These are phyloP conservation scores for Mus musculus DNA, from an alignment of 2,113 vertebrate genomes.

Conservation along the genomic window GRCm39 chr5:85880501-85881000, in stretches of 20 bases:
- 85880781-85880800: not conserved
- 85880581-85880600: not conserved
- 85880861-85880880: not conserved
- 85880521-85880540: not conserved
- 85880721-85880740: not conserved
- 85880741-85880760: not conserved
- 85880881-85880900: not conserved
- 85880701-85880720: not conserved
- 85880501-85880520: slow-evolving; percentile 1
- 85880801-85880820: not conserved
- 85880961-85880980: not conserved
- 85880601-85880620: slow-evolving; percentile 10
- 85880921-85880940: not conserved
- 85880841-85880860: not conserved
- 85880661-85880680: not conserved
- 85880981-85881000: not conserved
- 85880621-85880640: slow-evolving; percentile 23
- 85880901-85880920: not conserved
- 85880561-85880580: slow-evolving; percentile 7
- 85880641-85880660: not conserved
- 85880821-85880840: not conserved
- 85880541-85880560: not conserved
- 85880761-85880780: not conserved
- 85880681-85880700: slow-evolving; percentile 23
- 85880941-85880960: not conserved